A percentile compares a stretch with the other conserved stretches of the same genome.
Conservation (phyloP, 2,797 vertebrate genomes). For the Clarias laeviceps region DNA sequence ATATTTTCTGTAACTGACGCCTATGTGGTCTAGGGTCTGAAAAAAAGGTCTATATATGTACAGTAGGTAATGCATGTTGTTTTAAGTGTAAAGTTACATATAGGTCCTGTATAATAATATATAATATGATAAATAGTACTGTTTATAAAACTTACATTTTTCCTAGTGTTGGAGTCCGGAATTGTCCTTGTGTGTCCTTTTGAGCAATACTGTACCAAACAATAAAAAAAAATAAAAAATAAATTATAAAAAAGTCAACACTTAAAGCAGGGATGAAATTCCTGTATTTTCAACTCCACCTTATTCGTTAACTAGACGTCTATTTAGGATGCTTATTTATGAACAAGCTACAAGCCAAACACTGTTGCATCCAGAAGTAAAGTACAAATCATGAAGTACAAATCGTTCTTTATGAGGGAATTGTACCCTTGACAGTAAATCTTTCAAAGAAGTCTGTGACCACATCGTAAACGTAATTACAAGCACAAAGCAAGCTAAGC, state of each 20-base stretch:
- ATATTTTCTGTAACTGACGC: too few species aligned
- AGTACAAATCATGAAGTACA: conserved; percentile 7
- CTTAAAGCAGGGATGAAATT: not conserved
- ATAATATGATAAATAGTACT: not conserved
- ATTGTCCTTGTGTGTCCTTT: not conserved
- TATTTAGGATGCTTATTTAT: not conserved
- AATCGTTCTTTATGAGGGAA: conserved; percentile 24
- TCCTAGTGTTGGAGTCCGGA: not conserved
- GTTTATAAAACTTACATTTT: not conserved
- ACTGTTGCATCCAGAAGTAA: conserved; percentile 15
- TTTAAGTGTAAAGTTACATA: not conserved
- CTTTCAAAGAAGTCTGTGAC: conserved; percentile 42
- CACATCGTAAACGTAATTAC: conserved; percentile 46
- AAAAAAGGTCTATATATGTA: too few species aligned
- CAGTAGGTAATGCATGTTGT: not conserved
- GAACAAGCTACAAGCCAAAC: conserved; percentile 3
- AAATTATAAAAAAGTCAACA: too few species aligned
- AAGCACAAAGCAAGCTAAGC: conserved; percentile 38
- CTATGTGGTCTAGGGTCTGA: too few species aligned
- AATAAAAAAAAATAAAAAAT: not conserved
- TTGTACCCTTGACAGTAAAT: conserved; percentile 20
- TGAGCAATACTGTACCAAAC: not conserved
- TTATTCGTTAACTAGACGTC: not conserved
- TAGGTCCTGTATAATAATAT: not conserved
- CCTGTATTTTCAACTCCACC: not conserved